Percentiles rank a stretch among this genome's conserved stretches.
phyloP scores from a whole-genome alignment of 1,140 invertebrate genomes.

The Drosophila saltans region DNA sequence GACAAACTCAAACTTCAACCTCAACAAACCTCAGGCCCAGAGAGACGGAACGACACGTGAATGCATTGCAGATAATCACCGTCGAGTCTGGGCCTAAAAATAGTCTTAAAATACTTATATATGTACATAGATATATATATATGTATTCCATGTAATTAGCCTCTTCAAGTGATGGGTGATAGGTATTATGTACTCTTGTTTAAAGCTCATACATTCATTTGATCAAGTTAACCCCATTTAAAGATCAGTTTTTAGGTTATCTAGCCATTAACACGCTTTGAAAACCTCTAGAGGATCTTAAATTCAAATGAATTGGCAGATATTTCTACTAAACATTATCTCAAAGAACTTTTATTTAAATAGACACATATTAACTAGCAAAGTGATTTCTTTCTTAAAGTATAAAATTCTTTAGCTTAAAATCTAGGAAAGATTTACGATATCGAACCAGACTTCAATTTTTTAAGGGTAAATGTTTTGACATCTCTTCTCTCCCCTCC shows the following conservation, averaged over 20 bases:
- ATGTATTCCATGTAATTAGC: constrained; percentile 76
- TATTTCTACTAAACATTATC: too few relatives aligned
- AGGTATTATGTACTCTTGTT: neutral
- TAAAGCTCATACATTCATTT: neutral
- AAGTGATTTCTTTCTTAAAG: too few relatives aligned
- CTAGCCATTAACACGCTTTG: too few relatives aligned
- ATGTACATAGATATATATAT: constrained; percentile 25
- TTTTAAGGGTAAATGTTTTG: neutral
- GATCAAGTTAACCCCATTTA: neutral
- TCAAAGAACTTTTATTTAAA: too few relatives aligned
- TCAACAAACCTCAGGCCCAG: constrained; percentile 9
- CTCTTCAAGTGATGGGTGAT: constrained; percentile 51
- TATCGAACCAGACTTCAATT: too few relatives aligned
- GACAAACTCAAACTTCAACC: constrained; percentile 40
- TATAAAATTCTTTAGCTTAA: too few relatives aligned
- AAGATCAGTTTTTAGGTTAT: too few relatives aligned
- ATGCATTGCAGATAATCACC: constrained; percentile 77
- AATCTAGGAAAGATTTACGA: too few relatives aligned
- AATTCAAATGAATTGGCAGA: too few relatives aligned
- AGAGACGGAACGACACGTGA: constrained; percentile 59
- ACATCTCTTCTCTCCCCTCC: neutral
- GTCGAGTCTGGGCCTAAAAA: constrained; percentile 76
- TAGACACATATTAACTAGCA: too few relatives aligned
- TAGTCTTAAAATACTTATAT: constrained; percentile 25
- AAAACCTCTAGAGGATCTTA: too few relatives aligned